Base-by-base conservation (phyloP, 1,140 invertebrate species). In the Campoletis sonorensis region DNA sequence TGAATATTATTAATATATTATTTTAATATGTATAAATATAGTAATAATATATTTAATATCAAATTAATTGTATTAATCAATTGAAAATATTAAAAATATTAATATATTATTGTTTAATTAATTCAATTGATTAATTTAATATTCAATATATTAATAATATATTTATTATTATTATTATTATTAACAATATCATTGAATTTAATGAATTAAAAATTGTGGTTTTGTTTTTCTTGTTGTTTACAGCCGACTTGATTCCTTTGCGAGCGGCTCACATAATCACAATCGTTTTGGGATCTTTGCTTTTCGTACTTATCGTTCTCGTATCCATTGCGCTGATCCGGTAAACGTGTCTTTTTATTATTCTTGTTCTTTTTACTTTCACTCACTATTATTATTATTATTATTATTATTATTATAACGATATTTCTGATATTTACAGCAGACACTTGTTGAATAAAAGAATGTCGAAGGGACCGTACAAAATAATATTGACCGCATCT, bases 381-480 rank as follows among this genome's bases (percentile, higher is more conserved):
- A 7, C 7, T 33, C 30, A 33, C 7, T 33, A 33, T 33, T 33
- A 33, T 33, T 33, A 7, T 73, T 51, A 21, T 73, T 73, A 4
- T n/a, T 71, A n/a, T 26, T n/a, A 33, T 13, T 37, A 64, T n/a
- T n/a, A 64, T 64, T 21, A 26, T 51, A 15, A 68, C 10, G 1
- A 67, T 33, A 15, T 70, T 21, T 61, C 27, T 51, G 78, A 61
- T 77, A 79, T 67, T 85, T 81, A 21, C 85, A 94, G 94, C 85
- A 94, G 93, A 85, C 94, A 95, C 84, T 91, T 95, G 77, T 85
- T 95, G 51, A 95, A 94, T 85, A 94, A 95, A 83, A 92, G 94
- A 81, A 93, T 95, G 85, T 94, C 94, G 0, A 96, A 95, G 88
- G 95, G 95, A 76, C 95, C 95, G 3, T 95, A 96, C 89, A 96